Conservation (phyloP, 2,888 invertebrate genomes). For the Erannis defoliaria region DNA sequence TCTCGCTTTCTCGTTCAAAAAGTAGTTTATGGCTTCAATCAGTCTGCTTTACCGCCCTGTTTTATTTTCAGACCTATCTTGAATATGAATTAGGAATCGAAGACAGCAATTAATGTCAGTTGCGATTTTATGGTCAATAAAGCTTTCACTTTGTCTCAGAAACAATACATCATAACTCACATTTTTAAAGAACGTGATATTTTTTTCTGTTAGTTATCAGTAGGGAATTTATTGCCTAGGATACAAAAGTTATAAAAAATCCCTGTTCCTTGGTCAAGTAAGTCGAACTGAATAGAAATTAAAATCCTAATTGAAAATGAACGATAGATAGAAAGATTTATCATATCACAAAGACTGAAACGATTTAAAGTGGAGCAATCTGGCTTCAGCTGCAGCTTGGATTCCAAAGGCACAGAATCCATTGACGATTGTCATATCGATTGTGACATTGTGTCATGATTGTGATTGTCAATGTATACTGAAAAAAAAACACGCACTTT, state of each 20-base stretch:
- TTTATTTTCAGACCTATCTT: conserved; percentile 4
- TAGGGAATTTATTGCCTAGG: too few species aligned
- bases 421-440: not conserved
- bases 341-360: conserved; percentile 2
- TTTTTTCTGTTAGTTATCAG: too few species aligned
- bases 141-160: not conserved
- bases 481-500: too few species aligned
- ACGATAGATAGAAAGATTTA: not conserved
- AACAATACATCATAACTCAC: not conserved
- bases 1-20: conserved; percentile 10
- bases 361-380: conserved; percentile 19
- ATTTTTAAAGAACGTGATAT: not conserved
- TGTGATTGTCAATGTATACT: conserved; percentile 2
- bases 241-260: too few species aligned
- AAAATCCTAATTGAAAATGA: conserved; percentile 9
- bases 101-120: not conserved
- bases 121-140: not conserved
- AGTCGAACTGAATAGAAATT: not conserved
- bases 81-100: not conserved
- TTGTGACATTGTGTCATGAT: conserved; percentile 3
- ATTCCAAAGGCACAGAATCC: conserved; percentile 17
- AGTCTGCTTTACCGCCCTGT: conserved; percentile 2
- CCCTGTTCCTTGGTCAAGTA: too few species aligned
- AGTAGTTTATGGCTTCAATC: conserved; percentile 13
- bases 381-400: conserved; percentile 13